These are phyloP conservation scores for Odontomachus brunneus DNA, from an alignment of 1,140 invertebrate genomes.

Conservation along the genomic window DNA sequence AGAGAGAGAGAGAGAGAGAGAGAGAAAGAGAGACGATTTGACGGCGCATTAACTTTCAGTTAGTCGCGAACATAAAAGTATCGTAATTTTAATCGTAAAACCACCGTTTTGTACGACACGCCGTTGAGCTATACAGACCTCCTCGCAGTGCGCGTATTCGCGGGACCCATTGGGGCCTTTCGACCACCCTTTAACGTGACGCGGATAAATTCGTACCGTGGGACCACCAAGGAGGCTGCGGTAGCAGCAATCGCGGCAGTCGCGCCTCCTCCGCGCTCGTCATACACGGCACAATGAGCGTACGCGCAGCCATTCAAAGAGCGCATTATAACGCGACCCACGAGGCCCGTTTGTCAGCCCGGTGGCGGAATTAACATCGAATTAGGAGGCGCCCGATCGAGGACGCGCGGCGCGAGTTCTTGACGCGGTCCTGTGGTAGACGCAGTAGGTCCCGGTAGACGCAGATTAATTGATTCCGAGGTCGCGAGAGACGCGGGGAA, in stretches of 20 bases:
- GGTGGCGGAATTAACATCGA: conserved; percentile 78
- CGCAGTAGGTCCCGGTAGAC: not conserved
- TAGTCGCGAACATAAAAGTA: conserved; percentile 79
- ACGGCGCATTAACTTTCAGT: conserved; percentile 80
- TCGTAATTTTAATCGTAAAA: conserved; percentile 82
- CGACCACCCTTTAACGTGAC: conserved; percentile 63
- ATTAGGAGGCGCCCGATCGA: conserved; percentile 71
- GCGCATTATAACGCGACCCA: conserved; percentile 72
- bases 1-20: conserved; percentile 35
- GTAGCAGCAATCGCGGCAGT: not conserved
- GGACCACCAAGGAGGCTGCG: conserved; percentile 77
- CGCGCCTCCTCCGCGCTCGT: conserved; percentile 33
- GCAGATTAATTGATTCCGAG: conserved; percentile 38
- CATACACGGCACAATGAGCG: conserved; percentile 29
- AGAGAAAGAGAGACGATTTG: conserved; percentile 67
- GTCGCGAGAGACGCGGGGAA: not conserved
- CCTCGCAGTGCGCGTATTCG: conserved; percentile 3
- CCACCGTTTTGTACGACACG: conserved; percentile 67
- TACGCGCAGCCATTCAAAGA: conserved; percentile 57
- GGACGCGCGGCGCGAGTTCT: not conserved
- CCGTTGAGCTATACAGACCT: not conserved
- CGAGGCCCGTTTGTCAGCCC: conserved; percentile 59
- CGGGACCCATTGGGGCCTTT: not conserved
- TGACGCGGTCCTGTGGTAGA: not conserved
- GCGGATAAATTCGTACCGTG: conserved; percentile 72